Conservation (phyloP, 2,113 vertebrate species). For the Mustela lutreola region DNA sequence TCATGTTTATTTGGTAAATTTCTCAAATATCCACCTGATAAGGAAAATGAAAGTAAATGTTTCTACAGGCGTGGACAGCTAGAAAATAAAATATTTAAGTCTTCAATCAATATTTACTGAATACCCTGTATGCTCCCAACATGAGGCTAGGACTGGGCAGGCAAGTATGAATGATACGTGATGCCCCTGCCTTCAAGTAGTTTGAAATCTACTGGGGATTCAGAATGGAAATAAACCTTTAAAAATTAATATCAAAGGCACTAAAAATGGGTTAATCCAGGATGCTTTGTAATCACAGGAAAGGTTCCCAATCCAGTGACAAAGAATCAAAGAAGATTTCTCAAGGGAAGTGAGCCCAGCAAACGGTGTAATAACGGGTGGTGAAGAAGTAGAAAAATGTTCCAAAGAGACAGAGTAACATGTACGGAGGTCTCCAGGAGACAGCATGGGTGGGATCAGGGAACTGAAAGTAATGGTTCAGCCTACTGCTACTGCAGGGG, state of each 20-base stretch:
- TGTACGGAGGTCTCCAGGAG: not conserved
- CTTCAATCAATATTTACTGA: slow-evolving; percentile 30
- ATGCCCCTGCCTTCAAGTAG: not conserved
- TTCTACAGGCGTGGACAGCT: not conserved
- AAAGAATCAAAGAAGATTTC: slow-evolving; percentile 48
- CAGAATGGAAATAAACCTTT: slow-evolving; percentile 8
- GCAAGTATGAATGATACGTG: not conserved
- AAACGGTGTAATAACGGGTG: not conserved
- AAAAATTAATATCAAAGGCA: slow-evolving; percentile 18
- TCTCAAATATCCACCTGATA: slow-evolving; percentile 36
- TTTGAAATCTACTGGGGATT: slow-evolving; percentile 21
- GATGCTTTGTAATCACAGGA: not conserved
- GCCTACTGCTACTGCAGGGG: not conserved
- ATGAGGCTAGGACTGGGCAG: not conserved
- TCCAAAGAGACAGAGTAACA: not conserved
- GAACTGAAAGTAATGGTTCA: not conserved
- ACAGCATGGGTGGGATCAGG: not conserved
- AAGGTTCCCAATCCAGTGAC: not conserved
- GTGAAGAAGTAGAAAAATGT: not conserved
- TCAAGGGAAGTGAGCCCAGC: not conserved
- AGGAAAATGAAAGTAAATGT: slow-evolving; percentile 25
- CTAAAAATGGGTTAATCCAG: not conserved
- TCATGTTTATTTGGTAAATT: slow-evolving; percentile 39
- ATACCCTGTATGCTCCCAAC: not conserved
- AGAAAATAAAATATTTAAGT: not conserved